Conservation (phyloP, 2,888 invertebrate species). For the Drosophila putrida region DNA sequence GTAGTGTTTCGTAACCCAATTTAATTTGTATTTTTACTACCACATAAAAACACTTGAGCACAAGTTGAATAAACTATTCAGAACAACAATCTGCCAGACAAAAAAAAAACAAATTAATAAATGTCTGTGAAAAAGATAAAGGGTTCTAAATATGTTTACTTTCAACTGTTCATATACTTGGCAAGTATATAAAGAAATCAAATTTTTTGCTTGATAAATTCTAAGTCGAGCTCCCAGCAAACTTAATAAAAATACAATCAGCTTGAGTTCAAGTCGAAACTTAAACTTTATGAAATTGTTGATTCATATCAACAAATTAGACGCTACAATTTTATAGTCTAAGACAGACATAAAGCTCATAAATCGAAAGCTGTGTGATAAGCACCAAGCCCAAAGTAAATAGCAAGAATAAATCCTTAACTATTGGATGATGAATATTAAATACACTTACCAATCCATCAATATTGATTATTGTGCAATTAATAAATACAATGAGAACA, state of each 20-base stretch:
- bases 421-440: background rate
- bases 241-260: background rate
- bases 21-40: no score
- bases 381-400: slow-evolving; percentile 1
- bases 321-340: background rate
- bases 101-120: background rate
- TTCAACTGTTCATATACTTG: background rate
- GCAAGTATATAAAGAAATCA: background rate
- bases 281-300: slow-evolving; percentile 20
- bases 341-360: background rate
- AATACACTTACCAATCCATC: background rate
- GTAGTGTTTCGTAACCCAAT: no score
- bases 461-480: background rate
- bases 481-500: background rate
- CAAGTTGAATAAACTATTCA: background rate
- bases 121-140: background rate
- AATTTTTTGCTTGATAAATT: background rate
- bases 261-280: slow-evolving; percentile 36
- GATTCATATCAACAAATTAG: slow-evolving; percentile 38
- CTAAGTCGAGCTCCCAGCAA: background rate
- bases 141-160: background rate
- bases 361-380: background rate
- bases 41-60: no score
- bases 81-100: background rate
- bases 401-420: background rate